These are phyloP conservation scores for Cyclura pinguis DNA, from an alignment of 2,797 vertebrate species.

Conservation along the genomic window DNA sequence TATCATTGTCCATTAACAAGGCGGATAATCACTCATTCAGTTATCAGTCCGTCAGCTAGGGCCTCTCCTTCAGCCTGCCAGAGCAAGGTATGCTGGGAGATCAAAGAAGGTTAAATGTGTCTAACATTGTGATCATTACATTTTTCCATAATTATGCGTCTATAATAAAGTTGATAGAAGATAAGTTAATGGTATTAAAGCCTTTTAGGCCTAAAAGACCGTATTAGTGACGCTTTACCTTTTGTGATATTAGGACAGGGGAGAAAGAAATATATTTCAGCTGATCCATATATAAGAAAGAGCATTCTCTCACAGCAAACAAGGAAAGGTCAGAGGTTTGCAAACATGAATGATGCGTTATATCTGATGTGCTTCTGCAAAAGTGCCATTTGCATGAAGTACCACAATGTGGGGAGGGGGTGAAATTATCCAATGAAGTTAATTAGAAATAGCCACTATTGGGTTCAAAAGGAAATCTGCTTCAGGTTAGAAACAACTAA, in stretches of 20 bases:
- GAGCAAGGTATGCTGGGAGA: slow-evolving; percentile 86
- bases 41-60: slow-evolving; percentile 95
- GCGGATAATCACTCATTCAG: slow-evolving; percentile 99
- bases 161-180: slow-evolving; percentile 91
- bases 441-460: neutral
- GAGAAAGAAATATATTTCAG: slow-evolving; percentile 52
- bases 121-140: slow-evolving; percentile 79
- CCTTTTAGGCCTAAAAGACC: slow-evolving; percentile 74
- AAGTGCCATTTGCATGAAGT: slow-evolving; percentile 16
- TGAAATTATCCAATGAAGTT: neutral
- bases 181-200: slow-evolving; percentile 84
- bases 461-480: no score
- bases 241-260: slow-evolving; percentile 59
- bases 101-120: slow-evolving; percentile 82
- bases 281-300: slow-evolving; percentile 51
- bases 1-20: slow-evolving; percentile 99
- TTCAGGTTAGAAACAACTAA: no score
- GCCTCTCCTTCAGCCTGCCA: slow-evolving; percentile 83
- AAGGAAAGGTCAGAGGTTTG: slow-evolving; percentile 56
- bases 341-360: slow-evolving; percentile 57
- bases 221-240: slow-evolving; percentile 67
- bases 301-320: slow-evolving; percentile 57
- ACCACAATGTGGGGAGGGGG: no score
- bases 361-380: slow-evolving; percentile 47
- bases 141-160: slow-evolving; percentile 85